Evolutionary conservation across 2,113 vertebrate species (phyloP).

Genomic region (Numenius arquata): DNA sequence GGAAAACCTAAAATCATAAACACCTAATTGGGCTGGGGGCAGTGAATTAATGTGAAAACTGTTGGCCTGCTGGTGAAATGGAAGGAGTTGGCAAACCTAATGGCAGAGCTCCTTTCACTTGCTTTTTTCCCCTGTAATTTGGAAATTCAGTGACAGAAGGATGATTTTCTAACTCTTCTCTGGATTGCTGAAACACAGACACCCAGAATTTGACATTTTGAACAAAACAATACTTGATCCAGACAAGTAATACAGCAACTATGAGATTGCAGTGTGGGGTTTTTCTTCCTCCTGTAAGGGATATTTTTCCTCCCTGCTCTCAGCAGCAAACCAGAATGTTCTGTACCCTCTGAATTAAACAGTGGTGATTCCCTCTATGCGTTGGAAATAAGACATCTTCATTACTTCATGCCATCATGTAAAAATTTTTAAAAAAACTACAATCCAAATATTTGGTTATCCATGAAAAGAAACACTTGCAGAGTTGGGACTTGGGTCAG

Average conservation of each 20-base stretch:
- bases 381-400: not conserved
- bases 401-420: not conserved
- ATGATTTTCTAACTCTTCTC: constrained; percentile 59
- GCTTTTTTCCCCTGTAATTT: not conserved
- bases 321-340: not conserved
- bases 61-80: constrained; percentile 12
- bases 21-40: not conserved
- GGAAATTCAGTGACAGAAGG: constrained; percentile 67
- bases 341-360: not conserved
- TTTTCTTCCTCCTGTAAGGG: not conserved
- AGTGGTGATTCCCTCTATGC: not conserved
- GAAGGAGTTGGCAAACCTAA: constrained; percentile 34
- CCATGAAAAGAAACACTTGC: not conserved
- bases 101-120: constrained; percentile 1
- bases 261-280: not conserved
- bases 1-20: constrained; percentile 17
- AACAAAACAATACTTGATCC: constrained; percentile 53
- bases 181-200: constrained; percentile 51
- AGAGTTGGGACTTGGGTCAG: not conserved
- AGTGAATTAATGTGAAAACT: constrained; percentile 23
- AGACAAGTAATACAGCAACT: constrained; percentile 25
- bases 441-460: not conserved
- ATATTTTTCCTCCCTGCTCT: not conserved
- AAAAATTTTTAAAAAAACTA: not conserved
- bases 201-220: constrained; percentile 62